Evolutionary conservation across 2,113 vertebrate genomes (phyloP), one percentile per base, ranked within the genome.

Genomic region (Ursus arctos): DNA sequence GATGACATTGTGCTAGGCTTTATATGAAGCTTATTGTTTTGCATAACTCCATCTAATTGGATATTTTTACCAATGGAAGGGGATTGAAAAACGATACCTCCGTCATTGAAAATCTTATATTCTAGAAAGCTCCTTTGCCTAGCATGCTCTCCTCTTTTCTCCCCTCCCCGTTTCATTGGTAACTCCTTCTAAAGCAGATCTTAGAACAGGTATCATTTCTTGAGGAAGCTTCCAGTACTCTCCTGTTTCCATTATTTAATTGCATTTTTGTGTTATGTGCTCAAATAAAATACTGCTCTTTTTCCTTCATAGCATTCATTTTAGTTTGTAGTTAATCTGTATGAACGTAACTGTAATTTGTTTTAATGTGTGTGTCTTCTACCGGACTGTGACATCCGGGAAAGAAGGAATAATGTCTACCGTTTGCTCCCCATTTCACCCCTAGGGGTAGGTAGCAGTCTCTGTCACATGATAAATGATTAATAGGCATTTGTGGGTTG

Each of bases 321-420:
- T 72, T 33, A 84, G 15, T 89, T 72, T 94, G 61, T 79, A 96
- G 79, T 83, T 91, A 85, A 80, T 86, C 67, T 57, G 7, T 65
- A 2, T 65, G 22, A 49, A 49, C 47, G n/a, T 82, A 13, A 31
- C 81, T 67, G 22, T 33, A 65, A 86, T 55, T 94, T 80, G 79
- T 92, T 96, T 96, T 69, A 21, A 67, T 76, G 31, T 11, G 1
- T 36, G 4, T 90, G 13, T 86, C n/a, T 85, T 59, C 51, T 22
- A 49, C 26, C 22, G n/a, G 55, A 77, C 7, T n/a, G 31, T 84
- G 72, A 21, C 8, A 65, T 19, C 47, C 9, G 7, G 40, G 19
- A 71, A 96, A 71, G 49, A 65, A 89, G 18, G 28, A 81, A 36
- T 28, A 31, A 33, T 69, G 31, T 81, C 72, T 31, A 57, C 24